Base-by-base conservation (phyloP, 2,888 invertebrate genomes). In the Philhelius pedissequus region DNA sequence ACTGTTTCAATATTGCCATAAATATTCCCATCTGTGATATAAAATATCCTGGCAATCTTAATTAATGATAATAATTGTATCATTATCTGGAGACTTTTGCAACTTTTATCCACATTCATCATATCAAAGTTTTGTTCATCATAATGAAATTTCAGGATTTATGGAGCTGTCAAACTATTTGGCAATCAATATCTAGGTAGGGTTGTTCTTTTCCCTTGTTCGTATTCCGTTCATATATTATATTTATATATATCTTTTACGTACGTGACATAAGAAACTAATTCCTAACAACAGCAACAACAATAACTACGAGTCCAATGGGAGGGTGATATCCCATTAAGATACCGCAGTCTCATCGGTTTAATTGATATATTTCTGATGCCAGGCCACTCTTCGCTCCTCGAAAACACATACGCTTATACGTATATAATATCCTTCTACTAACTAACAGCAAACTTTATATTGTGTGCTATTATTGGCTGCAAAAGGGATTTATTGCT, bases 291-390 rank as follows among this genome's bases (percentile, higher is more conserved):
- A 45, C 18, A 32, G 20, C 30, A 13, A 64, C 66, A n/a, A n/a
- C 8, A n/a, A 25, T 20, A 18, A 40, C 40, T 9, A 20, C 4
- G n/a, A 48, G 20, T 20, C 13, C 32, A 22, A 64, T 75, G 15
- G 79, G 62, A 13, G 11, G 77, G 78, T 74, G 71, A 71, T 80
- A 76, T 75, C 60, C 75, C 84, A 84, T 84, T 84, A 80, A 84
- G 84, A 80, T 84, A 84, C 66, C 84, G 80, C 75, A 75, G 60
- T 80, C 80, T 80, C 84, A 84, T 84, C 84, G 84, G 75, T 84
- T 84, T 84, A 84, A 84, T 84, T 84, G 84, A 84, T 56, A 48
- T 54, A 32, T 84, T 80, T 75, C 48, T 74, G n/a, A n/a, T n/a
- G 58, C 70, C 7, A 50, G 52, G 40, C 54, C 40, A 70, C 69